phyloP scores from a whole-genome alignment of 2,113 vertebrate species.

The Sapajus apella region DNA sequence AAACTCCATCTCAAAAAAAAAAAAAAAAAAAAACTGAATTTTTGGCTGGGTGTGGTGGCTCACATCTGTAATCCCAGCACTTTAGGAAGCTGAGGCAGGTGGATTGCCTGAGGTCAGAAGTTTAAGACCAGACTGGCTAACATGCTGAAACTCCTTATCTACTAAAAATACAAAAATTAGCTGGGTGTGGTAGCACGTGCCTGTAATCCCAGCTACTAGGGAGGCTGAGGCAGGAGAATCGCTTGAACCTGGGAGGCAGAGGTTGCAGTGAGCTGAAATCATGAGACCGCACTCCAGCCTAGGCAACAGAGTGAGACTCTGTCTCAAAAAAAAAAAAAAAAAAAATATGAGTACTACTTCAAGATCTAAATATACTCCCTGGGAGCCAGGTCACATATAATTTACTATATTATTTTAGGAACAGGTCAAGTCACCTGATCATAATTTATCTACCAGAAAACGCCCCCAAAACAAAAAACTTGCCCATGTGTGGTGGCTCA shows the following conservation, averaged over 20 bases:
- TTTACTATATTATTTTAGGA: constrained; percentile 40
- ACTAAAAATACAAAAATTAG: too few relatives aligned
- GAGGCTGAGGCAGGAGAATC: too few relatives aligned
- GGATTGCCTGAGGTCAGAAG: too few relatives aligned
- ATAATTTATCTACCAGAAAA: constrained; percentile 20
- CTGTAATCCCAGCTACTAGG: too few relatives aligned
- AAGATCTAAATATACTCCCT: constrained; percentile 30
- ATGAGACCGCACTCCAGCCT: neutral
- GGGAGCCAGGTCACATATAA: neutral
- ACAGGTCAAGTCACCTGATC: constrained; percentile 25
- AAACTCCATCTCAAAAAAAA: neutral
- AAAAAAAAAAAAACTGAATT: neutral
- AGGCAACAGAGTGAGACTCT: neutral
- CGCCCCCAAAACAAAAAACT: neutral
- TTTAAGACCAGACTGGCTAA: too few relatives aligned
- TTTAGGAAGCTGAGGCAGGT: too few relatives aligned
- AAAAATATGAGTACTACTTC: neutral
- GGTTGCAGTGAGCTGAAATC: too few relatives aligned
- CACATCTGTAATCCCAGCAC: too few relatives aligned
- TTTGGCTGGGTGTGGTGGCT: too few relatives aligned
- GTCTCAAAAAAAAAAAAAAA: neutral
- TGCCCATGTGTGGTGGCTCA: neutral
- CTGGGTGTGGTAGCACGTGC: too few relatives aligned
- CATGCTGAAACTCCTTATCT: too few relatives aligned
- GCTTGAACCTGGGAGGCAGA: too few relatives aligned